phyloP scores from a whole-genome alignment of 2,113 vertebrate species.

The Nasalis larvatus region DNA sequence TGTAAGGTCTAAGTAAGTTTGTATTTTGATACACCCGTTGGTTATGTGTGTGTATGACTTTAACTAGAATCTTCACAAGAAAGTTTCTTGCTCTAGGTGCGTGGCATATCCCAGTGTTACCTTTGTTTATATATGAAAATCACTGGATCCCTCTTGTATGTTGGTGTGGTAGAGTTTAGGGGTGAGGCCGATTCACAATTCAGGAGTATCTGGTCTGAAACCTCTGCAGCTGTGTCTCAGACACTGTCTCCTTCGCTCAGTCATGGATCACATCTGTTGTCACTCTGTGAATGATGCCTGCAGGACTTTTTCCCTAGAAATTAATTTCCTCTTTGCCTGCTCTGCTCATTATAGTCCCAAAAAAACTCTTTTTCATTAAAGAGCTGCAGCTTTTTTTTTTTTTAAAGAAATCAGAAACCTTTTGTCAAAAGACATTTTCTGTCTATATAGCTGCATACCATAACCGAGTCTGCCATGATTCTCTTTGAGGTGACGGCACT shows the following conservation, averaged over 20 bases:
- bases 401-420: conserved; percentile 39
- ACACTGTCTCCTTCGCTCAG: conserved; percentile 39
- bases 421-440: conserved; percentile 42
- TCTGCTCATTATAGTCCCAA: conserved; percentile 62
- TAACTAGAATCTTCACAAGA: not conserved
- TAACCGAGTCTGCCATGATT: not conserved
- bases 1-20: not conserved
- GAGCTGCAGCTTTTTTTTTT: conserved; percentile 61
- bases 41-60: not conserved
- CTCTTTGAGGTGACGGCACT: not conserved
- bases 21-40: not conserved
- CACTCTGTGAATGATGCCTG: conserved; percentile 75
- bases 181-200: conserved; percentile 36
- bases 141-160: conserved; percentile 41
- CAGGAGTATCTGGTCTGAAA: conserved; percentile 41
- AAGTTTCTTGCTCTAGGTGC: not conserved
- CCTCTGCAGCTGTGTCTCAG: conserved; percentile 68
- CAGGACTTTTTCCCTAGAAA: conserved; percentile 74
- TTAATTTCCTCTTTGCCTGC: conserved; percentile 76
- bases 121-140: not conserved
- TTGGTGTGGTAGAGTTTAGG: conserved; percentile 10
- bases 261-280: conserved; percentile 71
- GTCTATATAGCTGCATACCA: not conserved
- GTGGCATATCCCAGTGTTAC: not conserved
- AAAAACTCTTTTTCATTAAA: conserved; percentile 44